Percentiles rank a stretch among this genome's conserved stretches.
Conservation (phyloP, 92 coral and sea anemone species). For the Actinernus sp. region DNA sequence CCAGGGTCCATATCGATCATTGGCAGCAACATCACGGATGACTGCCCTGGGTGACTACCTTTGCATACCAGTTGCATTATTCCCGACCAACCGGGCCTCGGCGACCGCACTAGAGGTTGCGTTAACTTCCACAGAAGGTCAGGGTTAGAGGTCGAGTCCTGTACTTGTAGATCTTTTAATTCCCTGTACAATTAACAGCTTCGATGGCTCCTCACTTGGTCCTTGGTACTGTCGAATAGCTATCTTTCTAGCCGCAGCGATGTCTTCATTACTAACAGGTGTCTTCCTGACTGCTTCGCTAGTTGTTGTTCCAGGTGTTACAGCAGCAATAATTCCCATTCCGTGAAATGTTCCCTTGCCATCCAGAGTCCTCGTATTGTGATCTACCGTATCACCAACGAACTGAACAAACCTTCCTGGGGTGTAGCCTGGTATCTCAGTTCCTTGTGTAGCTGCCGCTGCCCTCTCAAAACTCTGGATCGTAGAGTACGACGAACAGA, state of each 20-base stretch:
- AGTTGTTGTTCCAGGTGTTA: neutral
- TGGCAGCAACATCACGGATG: slow-evolving; percentile 32
- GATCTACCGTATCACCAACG: neutral
- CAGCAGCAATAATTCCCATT: neutral
- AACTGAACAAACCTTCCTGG: neutral
- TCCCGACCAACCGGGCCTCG: slow-evolving; percentile 32
- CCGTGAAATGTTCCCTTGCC: neutral
- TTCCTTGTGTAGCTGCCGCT: neutral
- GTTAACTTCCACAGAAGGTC: slow-evolving; percentile 23
- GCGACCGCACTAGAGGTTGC: neutral
- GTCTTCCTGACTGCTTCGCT: neutral
- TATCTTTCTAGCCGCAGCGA: neutral
- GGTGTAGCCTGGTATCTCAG: neutral
- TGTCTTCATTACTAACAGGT: neutral
- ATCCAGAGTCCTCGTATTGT: neutral
- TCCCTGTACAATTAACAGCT: neutral
- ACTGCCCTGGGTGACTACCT: slow-evolving; percentile 30
- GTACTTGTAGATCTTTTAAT: neutral
- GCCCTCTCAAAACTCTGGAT: neutral
- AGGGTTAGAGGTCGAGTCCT: slow-evolving; percentile 5
- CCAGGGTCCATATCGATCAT: slow-evolving; percentile 47
- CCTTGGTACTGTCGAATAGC: neutral
- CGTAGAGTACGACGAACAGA: neutral
- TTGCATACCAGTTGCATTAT: slow-evolving; percentile 16
- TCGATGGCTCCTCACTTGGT: neutral